Conservation (phyloP, 2,888 invertebrate genomes). For the Cantharis flavilabris region DNA sequence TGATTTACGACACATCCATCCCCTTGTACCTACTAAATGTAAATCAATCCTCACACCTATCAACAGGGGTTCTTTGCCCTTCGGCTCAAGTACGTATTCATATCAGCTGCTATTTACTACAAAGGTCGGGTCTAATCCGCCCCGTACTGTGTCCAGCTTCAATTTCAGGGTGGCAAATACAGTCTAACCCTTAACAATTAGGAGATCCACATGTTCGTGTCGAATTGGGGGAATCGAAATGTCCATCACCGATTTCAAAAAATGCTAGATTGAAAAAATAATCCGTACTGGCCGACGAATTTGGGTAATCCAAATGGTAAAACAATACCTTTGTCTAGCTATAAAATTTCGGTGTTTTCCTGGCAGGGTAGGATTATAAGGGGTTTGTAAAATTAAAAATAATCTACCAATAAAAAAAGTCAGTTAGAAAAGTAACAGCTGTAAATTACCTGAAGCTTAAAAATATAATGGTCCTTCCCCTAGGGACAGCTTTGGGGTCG, state of each 20-base stretch:
- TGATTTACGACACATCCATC: neutral
- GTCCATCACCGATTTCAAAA: neutral
- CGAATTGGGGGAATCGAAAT: constrained; percentile 15
- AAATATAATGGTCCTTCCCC: neutral
- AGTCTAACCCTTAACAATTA: constrained; percentile 43
- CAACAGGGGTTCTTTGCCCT: constrained; percentile 17
- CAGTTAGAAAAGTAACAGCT: neutral
- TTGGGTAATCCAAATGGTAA: neutral
- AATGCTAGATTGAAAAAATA: neutral
- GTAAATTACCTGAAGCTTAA: neutral
- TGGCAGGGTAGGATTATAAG: neutral
- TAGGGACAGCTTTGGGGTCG: neutral
- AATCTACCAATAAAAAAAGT: neutral
- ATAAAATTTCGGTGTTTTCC: neutral
- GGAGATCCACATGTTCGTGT: constrained; percentile 39
- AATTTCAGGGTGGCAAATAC: constrained; percentile 46
- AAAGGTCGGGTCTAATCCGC: constrained; percentile 39
- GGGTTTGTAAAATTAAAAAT: neutral
- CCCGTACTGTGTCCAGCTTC: constrained; percentile 44
- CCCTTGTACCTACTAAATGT: neutral
- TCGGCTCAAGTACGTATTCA: constrained; percentile 42
- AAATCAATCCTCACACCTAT: constrained; percentile 4
- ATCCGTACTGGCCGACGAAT: neutral
- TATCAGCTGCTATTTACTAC: constrained; percentile 45
- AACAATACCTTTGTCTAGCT: neutral